Evolutionary conservation across 53 echinoderm and acorn worm species (phyloP), one percentile per base, ranked within the genome.

Genomic region (Antedon mediterranea): DNA sequence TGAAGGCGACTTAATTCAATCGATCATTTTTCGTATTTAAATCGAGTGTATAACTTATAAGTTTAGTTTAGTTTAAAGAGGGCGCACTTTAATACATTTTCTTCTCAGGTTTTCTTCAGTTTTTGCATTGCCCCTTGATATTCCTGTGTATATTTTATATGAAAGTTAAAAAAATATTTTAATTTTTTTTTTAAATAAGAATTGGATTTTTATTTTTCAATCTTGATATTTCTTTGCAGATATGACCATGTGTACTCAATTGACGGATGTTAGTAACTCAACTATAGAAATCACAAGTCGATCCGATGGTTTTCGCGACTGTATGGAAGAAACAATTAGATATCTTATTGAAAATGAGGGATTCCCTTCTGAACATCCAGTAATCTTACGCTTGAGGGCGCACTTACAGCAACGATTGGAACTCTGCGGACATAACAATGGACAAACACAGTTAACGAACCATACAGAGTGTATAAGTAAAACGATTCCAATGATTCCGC

Each of bases 311-410:
- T 94, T 89, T 71, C 86, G 89, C 43, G 94, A 91, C 80, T 94
- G 94, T 78, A 91, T 91, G 87, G 85, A 94, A 70, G 94, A 94
- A 78, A 91, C 94, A 14, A 89, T 94, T 23, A 85, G 94, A 30
- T 94, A 94, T 70, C 78, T 94, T 32, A 85, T 94, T 5, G 89
- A 94, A 72, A 91, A 89, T 43, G 91, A 94, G 41, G 91, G 91
- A 0, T 87, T 94, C 43, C 87, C 91, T 9, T 90, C 94, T 30
- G 86, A 89, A 31, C 91, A 94, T 78, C 87, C 91, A 34, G 87
- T 91, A 74, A 87, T 94, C 34, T 81, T 94, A 32, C 85, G 94
- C 30, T 83, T 94, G 80, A 87, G 85, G 77, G 85, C 91, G 57
- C 94, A 94, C 34, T 85, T 88, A 42, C 73, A 82, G 32, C 77